phyloP scores from a whole-genome alignment of 2,113 vertebrate species.

The Anarhynchus alexandrinus region DNA sequence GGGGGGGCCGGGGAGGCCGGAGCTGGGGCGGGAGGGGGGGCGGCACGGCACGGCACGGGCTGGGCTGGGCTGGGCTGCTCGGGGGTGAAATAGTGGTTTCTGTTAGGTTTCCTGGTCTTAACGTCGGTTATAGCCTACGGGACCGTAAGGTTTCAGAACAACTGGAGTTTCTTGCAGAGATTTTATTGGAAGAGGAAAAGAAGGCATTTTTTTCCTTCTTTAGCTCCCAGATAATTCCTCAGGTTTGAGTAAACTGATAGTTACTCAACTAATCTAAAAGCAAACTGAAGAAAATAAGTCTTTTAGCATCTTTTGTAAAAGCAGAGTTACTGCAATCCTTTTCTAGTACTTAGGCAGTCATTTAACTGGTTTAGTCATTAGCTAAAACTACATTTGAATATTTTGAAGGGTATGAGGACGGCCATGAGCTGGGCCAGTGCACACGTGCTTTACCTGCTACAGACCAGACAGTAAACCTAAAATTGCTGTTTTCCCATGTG shows the following conservation, averaged over 20 bases:
- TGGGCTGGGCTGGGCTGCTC: not conserved
- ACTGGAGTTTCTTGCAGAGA: fast-evolving
- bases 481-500: not conserved
- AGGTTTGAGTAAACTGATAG: fast-evolving
- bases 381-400: fast-evolving
- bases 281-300: not conserved
- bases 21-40: not conserved
- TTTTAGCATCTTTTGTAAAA: not conserved
- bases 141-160: fast-evolving
- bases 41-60: too few relatives aligned
- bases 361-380: not conserved
- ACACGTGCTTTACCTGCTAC: fast-evolving
- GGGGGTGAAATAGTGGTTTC: fast-evolving
- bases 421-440: fast-evolving
- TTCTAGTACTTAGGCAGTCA: fast-evolving
- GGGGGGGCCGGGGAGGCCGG: not conserved
- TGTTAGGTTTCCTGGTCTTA: fast-evolving
- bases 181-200: fast-evolving
- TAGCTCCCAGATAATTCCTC: fast-evolving
- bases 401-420: not conserved
- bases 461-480: not conserved
- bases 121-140: fast-evolving
- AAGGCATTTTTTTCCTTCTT: fast-evolving
- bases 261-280: not conserved
- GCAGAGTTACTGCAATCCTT: not conserved